A percentile compares a stretch with the other conserved stretches of the same genome.
Conservation (phyloP, 2,888 invertebrate genomes). For the Pristionchus arcanus region DNA sequence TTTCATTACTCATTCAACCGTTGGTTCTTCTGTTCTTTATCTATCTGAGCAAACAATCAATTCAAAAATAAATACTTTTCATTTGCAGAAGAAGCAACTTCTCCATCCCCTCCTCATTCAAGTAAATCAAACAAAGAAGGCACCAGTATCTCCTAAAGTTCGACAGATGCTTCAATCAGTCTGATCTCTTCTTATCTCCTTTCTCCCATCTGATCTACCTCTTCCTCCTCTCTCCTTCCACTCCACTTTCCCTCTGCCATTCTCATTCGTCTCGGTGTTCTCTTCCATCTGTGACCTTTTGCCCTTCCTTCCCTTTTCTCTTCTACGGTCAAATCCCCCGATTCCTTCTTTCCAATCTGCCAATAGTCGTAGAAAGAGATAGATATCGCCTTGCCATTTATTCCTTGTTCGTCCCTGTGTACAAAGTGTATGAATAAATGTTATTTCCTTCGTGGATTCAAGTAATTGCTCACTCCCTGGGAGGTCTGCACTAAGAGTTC, state of each 20-base stretch:
- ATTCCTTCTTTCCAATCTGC: slow-evolving; percentile 21
- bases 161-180: slow-evolving; percentile 27
- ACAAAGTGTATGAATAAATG: slow-evolving; percentile 48
- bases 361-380: neutral
- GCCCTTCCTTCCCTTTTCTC: neutral
- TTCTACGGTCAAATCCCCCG: slow-evolving; percentile 32
- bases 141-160: slow-evolving; percentile 52
- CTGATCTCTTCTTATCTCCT: neutral
- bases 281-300: slow-evolving; percentile 22
- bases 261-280: slow-evolving; percentile 3
- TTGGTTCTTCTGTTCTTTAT: neutral
- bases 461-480: neutral
- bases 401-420: slow-evolving; percentile 30
- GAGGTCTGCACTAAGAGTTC: neutral
- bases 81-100: slow-evolving; percentile 51
- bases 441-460: neutral
- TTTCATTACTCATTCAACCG: neutral
- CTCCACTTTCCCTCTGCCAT: neutral
- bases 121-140: slow-evolving; percentile 43
- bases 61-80: neutral
- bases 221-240: neutral
- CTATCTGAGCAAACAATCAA: neutral
- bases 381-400: slow-evolving; percentile 35
- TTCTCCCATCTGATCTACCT: slow-evolving; percentile 17
- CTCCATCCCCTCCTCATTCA: slow-evolving; percentile 49